Evolutionary conservation across 2,888 invertebrate genomes (phyloP).

Genomic region (Nymphalis c-album): DNA sequence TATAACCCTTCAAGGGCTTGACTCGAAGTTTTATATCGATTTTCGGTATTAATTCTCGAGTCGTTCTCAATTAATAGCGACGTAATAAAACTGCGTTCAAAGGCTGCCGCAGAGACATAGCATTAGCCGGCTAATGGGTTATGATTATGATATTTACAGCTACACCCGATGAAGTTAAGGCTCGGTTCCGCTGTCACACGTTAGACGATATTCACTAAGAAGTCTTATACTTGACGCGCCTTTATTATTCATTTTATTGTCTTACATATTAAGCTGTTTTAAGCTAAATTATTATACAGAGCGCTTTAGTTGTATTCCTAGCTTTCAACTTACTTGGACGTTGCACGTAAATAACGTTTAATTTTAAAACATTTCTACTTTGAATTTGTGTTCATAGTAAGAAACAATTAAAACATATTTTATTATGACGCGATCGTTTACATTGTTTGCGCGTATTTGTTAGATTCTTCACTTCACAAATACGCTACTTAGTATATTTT

Average conservation of each 20-base stretch:
- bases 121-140: constrained; percentile 75
- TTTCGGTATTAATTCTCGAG: constrained; percentile 39
- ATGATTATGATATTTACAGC: constrained; percentile 80
- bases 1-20: neutral
- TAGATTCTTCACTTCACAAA: neutral
- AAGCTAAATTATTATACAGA: no score
- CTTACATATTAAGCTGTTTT: no score
- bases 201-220: neutral
- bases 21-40: neutral
- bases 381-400: no score
- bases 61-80: constrained; percentile 68
- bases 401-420: no score
- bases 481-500: constrained; percentile 15
- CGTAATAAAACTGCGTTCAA: constrained; percentile 66
- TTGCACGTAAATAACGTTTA: no score
- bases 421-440: neutral
- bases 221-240: neutral
- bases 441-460: neutral
- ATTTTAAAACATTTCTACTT: no score
- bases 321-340: no score
- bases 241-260: neutral
- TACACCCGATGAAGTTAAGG: constrained; percentile 64
- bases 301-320: no score
- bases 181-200: constrained; percentile 45
- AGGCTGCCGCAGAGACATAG: constrained; percentile 73